Evolutionary conservation across 2,797 vertebrate species (phyloP), one percentile per base, ranked within the genome.

Genomic region (Manis crassicaudata): DNA sequence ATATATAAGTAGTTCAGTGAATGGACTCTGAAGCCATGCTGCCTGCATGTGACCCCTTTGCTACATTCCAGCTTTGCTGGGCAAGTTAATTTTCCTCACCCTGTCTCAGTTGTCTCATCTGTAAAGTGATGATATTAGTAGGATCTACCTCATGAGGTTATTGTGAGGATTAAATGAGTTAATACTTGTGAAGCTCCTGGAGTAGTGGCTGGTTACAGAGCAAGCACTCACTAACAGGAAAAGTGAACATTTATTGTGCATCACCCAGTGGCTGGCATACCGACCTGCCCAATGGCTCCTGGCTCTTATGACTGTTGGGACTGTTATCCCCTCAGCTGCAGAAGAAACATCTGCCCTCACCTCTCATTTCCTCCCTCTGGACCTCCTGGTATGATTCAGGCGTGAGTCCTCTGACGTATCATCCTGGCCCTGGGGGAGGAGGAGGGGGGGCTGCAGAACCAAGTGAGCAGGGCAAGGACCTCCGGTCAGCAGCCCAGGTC

Each of bases 361-460:
- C 62, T 96, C 60, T 92, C 83, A 80, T 92, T 97, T 96, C 76
- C 80, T 93, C 62, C 29, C 70, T 84, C 29, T 56, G 7, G 18
- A 91, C 29, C 58, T 87, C 20, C 65, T 93, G 54, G 25, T 52
- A n/a, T 68, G 83, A 95, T 84, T 97, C 92, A 89, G 73, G 65
- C 43, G 27, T 65, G 80, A 92, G 67, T 95, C 56, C 52, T 32
- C 23, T 17, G 68, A 81, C 56, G 60, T 67, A 13, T 83, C 93
- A 86, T 88, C 63, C 73, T 94, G 50, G 73, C 82, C 43, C 9
- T 32, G 62, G 32, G 88, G 94, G 65, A 72, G 25, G 63, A 77
- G 43, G 46, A 91, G 23, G 29, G 81, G 21, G 18, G 50, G 10
- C 20, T 65, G 18, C 62, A 40, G 60, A 46, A 29, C 32, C 68